phyloP scores from a whole-genome alignment of 1,140 invertebrate species.

The Drosophila novamexicana region DNA sequence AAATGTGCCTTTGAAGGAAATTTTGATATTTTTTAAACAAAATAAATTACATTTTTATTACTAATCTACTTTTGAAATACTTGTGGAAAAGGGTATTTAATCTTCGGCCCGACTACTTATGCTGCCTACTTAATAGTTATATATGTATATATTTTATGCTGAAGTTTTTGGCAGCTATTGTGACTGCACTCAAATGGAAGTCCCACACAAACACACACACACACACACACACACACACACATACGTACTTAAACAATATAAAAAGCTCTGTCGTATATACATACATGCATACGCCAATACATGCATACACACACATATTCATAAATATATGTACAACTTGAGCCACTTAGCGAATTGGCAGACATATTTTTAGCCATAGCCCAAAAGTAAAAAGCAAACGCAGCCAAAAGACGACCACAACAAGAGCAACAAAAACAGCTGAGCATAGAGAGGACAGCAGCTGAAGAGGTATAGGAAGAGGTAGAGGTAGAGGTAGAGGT shows the following conservation, averaged over 20 bases:
- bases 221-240: background rate
- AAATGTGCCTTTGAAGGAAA: no score
- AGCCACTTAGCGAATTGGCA: conserved; percentile 78
- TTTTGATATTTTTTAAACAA: no score
- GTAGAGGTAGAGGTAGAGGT: background rate
- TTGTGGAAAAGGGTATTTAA: background rate
- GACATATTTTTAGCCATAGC: conserved; percentile 73
- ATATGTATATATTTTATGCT: background rate
- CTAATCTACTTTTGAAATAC: background rate
- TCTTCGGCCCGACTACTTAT: background rate
- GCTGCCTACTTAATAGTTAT: background rate
- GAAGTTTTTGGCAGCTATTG: background rate
- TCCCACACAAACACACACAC: background rate
- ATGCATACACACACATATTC: background rate
- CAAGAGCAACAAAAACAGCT: conserved; percentile 18
- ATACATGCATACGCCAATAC: background rate
- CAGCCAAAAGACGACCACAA: conserved; percentile 25
- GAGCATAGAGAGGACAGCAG: background rate
- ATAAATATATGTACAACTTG: conserved; percentile 31
- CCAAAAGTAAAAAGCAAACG: conserved; percentile 63
- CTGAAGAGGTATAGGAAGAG: background rate
- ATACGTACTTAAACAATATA: background rate
- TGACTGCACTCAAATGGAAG: conserved; percentile 2
- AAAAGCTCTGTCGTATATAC: conserved; percentile 6
- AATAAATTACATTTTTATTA: background rate